Base-by-base conservation (phyloP, 2,797 vertebrate genomes). In the Triplophysa yarkandensis region DNA sequence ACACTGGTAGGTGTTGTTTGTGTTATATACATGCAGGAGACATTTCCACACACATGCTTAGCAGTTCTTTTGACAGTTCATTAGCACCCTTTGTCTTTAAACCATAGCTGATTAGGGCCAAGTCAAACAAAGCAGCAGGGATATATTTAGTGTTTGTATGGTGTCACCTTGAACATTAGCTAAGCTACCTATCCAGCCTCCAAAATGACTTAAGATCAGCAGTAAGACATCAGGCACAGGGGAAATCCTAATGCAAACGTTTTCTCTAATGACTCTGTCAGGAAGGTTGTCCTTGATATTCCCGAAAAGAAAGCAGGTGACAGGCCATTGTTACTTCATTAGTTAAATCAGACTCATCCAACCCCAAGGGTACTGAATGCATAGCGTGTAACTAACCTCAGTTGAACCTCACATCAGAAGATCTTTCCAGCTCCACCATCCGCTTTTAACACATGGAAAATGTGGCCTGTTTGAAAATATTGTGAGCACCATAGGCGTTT, bases 171-270 rank as follows among this genome's bases (percentile, higher is more conserved):
- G 58, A 64, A 60, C 70, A 63, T 68, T 32, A 13, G 6, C 43
- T 50, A 10, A 55, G 34, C n/a, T 39, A 41, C n/a, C 48, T 44
- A 10, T 4, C 76, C 32, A 82, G 71, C 77, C 66, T 85, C 74
- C 74, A 70, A 74, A 62, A 43, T 83, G 82, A 78, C 57, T 79
- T 68, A 74, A 78, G 61, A 77, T 77, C 68, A 78, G 80, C 78
- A 19, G 19, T 28, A 71, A 70, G 79, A 73, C 64, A 54, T 68
- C 75, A 17, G 71, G 76, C 72, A 74, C 65, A 48, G 65, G 66
- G 57, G 77, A 27, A 68, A 71, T 66, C 61, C 23, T 39, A 44
- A 69, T 61, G 50, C 21, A 39, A 28, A 32, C 34, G 8, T 27
- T 39, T 36, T 61, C 27, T 76, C 65, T 72, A 67, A 77, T 58